phyloP scores from a whole-genome alignment of 1,140 invertebrate species.

The Macrobrachium rosenbergii region DNA sequence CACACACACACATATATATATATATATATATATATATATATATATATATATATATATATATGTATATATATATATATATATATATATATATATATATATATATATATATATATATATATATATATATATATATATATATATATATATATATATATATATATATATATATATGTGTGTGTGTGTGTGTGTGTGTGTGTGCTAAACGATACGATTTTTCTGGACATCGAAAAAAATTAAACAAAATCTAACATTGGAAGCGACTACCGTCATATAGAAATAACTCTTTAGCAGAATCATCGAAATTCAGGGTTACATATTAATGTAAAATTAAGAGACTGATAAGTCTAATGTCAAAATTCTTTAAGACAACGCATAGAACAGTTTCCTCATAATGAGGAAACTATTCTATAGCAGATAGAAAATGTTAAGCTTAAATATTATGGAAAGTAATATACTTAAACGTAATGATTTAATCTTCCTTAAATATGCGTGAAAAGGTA shows the following conservation, averaged over 20 bases:
- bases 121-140: constrained; percentile 19
- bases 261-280: no score
- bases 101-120: constrained; percentile 19
- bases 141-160: background rate
- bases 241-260: background rate
- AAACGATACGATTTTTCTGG: background rate
- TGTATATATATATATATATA: background rate
- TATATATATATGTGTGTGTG: no score
- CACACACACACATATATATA: background rate
- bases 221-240: background rate
- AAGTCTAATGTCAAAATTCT: background rate
- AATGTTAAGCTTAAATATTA: no score
- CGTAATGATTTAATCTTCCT: no score
- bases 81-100: constrained; percentile 19
- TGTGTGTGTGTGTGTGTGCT: no score
- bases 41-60: constrained; percentile 17
- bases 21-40: constrained; percentile 14
- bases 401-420: background rate
- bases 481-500: no score
- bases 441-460: no score
- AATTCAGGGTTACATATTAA: no score
- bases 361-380: background rate
- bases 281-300: no score
- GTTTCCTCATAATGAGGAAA: background rate
- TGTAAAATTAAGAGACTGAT: background rate